phyloP scores from a whole-genome alignment of 2,797 vertebrate genomes.

The Catamblyrhynchus diadema region DNA sequence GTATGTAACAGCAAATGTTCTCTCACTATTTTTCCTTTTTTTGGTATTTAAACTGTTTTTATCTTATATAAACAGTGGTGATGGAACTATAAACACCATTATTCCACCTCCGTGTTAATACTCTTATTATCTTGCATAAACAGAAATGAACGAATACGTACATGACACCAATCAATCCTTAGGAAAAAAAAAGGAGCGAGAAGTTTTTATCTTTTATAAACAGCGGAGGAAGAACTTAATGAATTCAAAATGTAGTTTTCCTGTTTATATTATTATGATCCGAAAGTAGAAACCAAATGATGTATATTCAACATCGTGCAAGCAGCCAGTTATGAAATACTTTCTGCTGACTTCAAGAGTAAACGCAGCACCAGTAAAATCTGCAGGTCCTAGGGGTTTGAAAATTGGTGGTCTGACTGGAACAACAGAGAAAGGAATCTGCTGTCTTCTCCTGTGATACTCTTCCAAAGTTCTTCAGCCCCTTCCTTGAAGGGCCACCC shows the following conservation, averaged over 20 bases:
- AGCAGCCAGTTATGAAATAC: constrained; percentile 47
- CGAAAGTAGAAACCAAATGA: constrained; percentile 67
- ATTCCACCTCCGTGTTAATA: constrained; percentile 76
- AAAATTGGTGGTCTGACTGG: neutral
- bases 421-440: neutral
- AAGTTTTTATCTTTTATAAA: constrained; percentile 75
- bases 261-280: constrained; percentile 73
- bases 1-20: constrained; percentile 60
- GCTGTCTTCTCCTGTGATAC: neutral
- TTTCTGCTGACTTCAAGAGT: constrained; percentile 17
- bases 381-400: neutral
- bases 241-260: constrained; percentile 73
- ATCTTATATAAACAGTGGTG: constrained; percentile 73
- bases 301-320: constrained; percentile 45
- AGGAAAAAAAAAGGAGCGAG: constrained; percentile 36
- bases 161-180: constrained; percentile 77
- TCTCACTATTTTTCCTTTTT: constrained; percentile 48
- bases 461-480: neutral
- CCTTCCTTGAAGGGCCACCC: constrained; percentile 8
- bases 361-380: neutral
- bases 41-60: constrained; percentile 51
- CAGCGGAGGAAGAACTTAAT: constrained; percentile 67
- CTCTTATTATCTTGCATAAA: constrained; percentile 78
- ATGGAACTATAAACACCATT: constrained; percentile 76
- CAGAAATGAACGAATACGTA: constrained; percentile 71